Evolutionary conservation across 2,113 vertebrate species (phyloP), one percentile per base, ranked within the genome.

Genomic region (Pycnonotus jocosus): DNA sequence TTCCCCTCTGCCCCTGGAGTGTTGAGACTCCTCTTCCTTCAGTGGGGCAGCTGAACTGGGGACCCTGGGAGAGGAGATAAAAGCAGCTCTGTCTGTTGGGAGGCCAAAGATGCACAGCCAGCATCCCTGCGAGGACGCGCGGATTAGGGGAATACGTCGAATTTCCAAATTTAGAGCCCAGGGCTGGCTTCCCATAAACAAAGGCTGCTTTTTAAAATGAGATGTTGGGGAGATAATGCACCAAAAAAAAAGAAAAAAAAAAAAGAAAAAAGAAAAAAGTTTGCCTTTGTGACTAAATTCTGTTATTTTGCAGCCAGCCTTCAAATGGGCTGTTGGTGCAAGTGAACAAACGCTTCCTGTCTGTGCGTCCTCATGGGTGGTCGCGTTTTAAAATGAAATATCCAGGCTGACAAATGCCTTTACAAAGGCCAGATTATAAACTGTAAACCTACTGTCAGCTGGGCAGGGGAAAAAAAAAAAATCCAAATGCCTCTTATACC

Each of bases 351-450:
- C 70, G 96, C 98, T 98, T 98, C 98, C 98, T 98, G 98, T 98
- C 97, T 97, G 96, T 94, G 97, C 62, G 40, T 97, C 97, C 97
- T 98, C 97, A 97, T 99, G 99, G 99, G 99, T 99, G 99, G 99
- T 99, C 99, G 98, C 51, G 80, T 97, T 98, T 97, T 96, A 97
- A 97, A 98, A 98, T 97, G 97, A 97, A 98, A 98, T 97, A 98
- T 98, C 98, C 98, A 98, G 98, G 98, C 98, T 99, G 98, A 98
- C 98, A 99, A 99, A 99, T 98, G 98, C 98, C 97, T 98, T 98
- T 98, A 98, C 98, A 98, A 98, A 98, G 97, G 98, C 98, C 98
- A 98, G 98, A 99, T 98, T 98, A 98, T 98, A 98, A 98, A 99
- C 98, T 98, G 98, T 99, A 99, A 99, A 99, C 98, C 98, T 96